Evolutionary conservation across 1,140 invertebrate species (phyloP).

Genomic region (Ctenoplectra terminalis): DNA sequence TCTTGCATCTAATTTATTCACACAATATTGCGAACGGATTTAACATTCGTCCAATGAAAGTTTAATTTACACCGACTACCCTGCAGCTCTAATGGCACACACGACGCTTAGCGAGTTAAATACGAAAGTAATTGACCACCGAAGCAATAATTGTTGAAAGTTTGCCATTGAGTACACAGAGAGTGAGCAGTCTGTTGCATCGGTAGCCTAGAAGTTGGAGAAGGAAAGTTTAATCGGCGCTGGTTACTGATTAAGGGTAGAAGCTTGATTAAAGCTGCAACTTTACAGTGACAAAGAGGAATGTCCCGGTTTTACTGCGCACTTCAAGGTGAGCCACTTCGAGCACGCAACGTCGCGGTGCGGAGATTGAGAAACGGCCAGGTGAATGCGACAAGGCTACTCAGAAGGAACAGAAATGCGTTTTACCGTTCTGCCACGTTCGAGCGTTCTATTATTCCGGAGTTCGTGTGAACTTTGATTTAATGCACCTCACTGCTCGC

Average conservation of each 20-base stretch:
- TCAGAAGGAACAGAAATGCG: slow-evolving; percentile 26
- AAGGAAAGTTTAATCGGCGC: background rate
- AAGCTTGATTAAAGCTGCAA: slow-evolving; percentile 41
- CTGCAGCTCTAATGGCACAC: too few relatives aligned
- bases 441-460: background rate
- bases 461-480: slow-evolving; percentile 17
- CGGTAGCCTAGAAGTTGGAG: background rate
- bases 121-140: background rate
- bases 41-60: too few relatives aligned
- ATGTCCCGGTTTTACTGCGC: slow-evolving; percentile 49
- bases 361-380: slow-evolving; percentile 30
- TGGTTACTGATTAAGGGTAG: slow-evolving; percentile 42
- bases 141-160: background rate
- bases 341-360: slow-evolving; percentile 49
- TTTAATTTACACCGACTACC: too few relatives aligned
- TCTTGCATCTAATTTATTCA: too few relatives aligned
- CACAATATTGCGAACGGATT: too few relatives aligned
- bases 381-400: slow-evolving; percentile 26
- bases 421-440: background rate
- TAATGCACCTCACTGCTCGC: background rate
- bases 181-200: background rate
- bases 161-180: background rate
- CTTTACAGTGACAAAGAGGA: slow-evolving; percentile 55
- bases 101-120: too few relatives aligned
- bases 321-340: slow-evolving; percentile 59